phyloP scores from a whole-genome alignment of 2,888 invertebrate species.

The Andrena chrysosceles region DNA sequence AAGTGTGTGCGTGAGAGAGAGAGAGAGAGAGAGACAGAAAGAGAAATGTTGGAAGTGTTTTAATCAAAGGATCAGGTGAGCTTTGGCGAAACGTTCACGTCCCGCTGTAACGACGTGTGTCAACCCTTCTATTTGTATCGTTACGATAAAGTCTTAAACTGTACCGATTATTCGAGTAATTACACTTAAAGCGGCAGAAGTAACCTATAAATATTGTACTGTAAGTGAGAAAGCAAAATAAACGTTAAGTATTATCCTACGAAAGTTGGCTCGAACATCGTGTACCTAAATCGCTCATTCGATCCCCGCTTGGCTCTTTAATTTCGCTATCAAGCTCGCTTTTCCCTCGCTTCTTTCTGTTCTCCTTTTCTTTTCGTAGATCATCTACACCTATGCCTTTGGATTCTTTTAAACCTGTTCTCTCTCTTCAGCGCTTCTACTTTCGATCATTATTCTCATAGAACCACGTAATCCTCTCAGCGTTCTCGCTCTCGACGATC shows the following conservation, averaged over 20 bases:
- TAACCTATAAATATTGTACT: conserved; percentile 83
- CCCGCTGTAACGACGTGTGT: conserved; percentile 72
- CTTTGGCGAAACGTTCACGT: conserved; percentile 50
- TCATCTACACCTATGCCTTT: background rate
- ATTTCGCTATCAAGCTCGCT: background rate
- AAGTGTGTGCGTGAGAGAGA: background rate
- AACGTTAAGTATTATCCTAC: conserved; percentile 82
- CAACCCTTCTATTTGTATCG: conserved; percentile 81
- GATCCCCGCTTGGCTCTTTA: background rate
- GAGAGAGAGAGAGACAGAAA: background rate
- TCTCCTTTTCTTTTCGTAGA: background rate
- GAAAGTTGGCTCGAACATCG: conserved; percentile 48
- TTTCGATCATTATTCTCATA: background rate
- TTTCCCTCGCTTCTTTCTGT: background rate
- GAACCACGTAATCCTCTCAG: background rate
- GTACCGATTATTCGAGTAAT: conserved; percentile 77
- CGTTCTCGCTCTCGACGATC: background rate
- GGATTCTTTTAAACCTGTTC: background rate
- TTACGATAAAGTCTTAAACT: conserved; percentile 79
- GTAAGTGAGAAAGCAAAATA: conserved; percentile 80
- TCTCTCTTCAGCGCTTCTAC: background rate
- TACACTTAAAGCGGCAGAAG: conserved; percentile 78
- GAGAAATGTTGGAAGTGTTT: background rate
- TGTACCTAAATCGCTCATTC: conserved; percentile 19
- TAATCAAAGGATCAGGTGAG: background rate